phyloP scores from a whole-genome alignment of 2,797 vertebrate species.

The Sparus aurata region DNA sequence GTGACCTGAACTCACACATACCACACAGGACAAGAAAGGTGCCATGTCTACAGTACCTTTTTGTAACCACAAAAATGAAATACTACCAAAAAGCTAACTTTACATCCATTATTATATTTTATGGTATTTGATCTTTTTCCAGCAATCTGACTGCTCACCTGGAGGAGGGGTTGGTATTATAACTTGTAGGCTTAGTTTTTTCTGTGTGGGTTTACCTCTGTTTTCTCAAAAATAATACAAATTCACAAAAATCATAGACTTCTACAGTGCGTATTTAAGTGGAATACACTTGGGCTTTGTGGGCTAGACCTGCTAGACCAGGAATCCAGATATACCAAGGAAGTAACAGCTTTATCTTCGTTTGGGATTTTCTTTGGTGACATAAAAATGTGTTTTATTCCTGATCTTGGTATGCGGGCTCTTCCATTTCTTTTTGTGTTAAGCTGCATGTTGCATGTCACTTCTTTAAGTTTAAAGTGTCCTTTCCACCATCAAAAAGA shows the following conservation, averaged over 20 bases:
- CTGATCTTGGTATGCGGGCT: slow-evolving; percentile 59
- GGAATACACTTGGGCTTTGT: slow-evolving; percentile 9
- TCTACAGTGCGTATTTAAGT: neutral
- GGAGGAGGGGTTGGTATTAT: slow-evolving; percentile 87
- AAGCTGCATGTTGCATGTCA: slow-evolving; percentile 73
- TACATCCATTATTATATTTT: slow-evolving; percentile 43
- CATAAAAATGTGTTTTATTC: slow-evolving; percentile 31
- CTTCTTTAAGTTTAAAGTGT: slow-evolving; percentile 29
- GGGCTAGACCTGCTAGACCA: slow-evolving; percentile 17
- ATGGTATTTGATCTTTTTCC: slow-evolving; percentile 80
- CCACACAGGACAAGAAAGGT: neutral
- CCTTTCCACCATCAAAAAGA: slow-evolving; percentile 7
- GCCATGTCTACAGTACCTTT: neutral
- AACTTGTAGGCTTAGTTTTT: slow-evolving; percentile 67
- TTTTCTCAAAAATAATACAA: neutral
- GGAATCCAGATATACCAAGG: slow-evolving; percentile 6
- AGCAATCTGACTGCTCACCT: slow-evolving; percentile 83
- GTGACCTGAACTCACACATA: neutral
- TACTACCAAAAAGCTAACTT: slow-evolving; percentile 2
- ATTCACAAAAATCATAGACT: neutral
- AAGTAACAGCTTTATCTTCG: slow-evolving; percentile 21
- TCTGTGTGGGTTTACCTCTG: slow-evolving; percentile 58
- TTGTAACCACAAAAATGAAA: neutral
- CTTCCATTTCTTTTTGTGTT: slow-evolving; percentile 33
- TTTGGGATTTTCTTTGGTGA: slow-evolving; percentile 64